These are phyloP conservation scores for Tenebrio molitor DNA, from an alignment of 1,140 invertebrate genomes.

Conservation along the genomic window DNA sequence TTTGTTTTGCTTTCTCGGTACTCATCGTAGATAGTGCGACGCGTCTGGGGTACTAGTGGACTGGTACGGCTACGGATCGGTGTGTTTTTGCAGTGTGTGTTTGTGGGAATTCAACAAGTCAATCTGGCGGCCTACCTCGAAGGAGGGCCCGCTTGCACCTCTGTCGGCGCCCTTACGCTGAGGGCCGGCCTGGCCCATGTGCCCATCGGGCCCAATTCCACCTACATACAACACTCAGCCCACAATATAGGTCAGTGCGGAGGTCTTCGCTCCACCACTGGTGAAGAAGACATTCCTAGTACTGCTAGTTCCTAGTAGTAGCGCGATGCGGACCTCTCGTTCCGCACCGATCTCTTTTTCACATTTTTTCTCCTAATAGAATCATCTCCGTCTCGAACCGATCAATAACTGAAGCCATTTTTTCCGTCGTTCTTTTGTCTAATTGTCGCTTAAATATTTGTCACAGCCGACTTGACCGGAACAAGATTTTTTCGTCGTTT, in stretches of 20 bases:
- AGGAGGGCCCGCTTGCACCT: slow-evolving; percentile 64
- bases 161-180: slow-evolving; percentile 65
- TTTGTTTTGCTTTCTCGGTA: slow-evolving; percentile 4
- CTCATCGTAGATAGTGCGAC: too few relatives aligned
- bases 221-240: slow-evolving; percentile 64
- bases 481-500: background rate
- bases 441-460: too few relatives aligned
- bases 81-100: slow-evolving; percentile 54
- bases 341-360: too few relatives aligned
- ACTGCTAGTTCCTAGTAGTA: background rate
- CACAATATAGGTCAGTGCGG: slow-evolving; percentile 66
- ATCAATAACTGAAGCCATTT: too few relatives aligned
- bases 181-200: slow-evolving; percentile 66
- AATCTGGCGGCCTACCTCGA: slow-evolving; percentile 66
- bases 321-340: background rate
- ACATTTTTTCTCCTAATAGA: too few relatives aligned
- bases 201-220: slow-evolving; percentile 65
- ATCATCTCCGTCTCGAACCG: background rate
- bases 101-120: slow-evolving; percentile 54
- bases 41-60: too few relatives aligned
- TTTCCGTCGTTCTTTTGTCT: too few relatives aligned
- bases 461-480: too few relatives aligned
- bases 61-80: too few relatives aligned
- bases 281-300: too few relatives aligned
- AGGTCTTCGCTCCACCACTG: background rate